Conservation (phyloP, 2,797 vertebrate genomes). For the Myiotriccus ornatus region DNA sequence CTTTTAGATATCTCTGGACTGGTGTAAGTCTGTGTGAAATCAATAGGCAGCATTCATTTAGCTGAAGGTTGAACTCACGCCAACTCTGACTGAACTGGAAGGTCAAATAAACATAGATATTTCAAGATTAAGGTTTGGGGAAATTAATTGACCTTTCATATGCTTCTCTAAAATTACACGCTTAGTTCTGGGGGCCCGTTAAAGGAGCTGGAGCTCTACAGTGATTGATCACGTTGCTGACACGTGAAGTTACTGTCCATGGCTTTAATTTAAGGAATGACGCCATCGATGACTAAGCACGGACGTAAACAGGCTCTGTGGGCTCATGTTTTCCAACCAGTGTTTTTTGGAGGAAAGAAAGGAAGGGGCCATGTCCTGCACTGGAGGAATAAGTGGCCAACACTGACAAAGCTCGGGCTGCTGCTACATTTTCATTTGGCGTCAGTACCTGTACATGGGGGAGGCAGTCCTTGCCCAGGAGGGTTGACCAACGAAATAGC, state of each 20-base stretch:
- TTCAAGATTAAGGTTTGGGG: not conserved
- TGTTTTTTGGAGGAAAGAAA: not conserved
- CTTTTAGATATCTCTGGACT: not conserved
- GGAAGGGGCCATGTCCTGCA: not conserved
- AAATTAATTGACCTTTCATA: slow-evolving; percentile 8
- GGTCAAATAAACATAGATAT: slow-evolving; percentile 18
- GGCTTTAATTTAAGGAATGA: not conserved
- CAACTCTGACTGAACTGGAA: not conserved
- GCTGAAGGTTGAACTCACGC: not conserved
- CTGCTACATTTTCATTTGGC: not conserved
- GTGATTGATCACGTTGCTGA: not conserved
- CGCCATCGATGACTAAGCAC: rapidly evolving
- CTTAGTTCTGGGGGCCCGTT: not conserved
- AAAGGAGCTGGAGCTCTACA: not conserved
- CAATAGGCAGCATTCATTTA: slow-evolving; percentile 18
- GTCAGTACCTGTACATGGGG: rapidly evolving
- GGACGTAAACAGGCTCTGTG: not conserved
- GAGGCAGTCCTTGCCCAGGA: not conserved
- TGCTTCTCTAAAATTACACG: not conserved
- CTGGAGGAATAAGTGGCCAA: not conserved
- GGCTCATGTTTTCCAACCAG: not conserved
- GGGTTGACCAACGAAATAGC: not conserved
- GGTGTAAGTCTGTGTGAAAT: not conserved
- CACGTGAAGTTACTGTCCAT: not conserved
- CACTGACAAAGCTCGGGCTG: not conserved